These are phyloP conservation scores for Agonopterix arenella DNA, from an alignment of 2,888 invertebrate species.

Conservation along the genomic window DNA sequence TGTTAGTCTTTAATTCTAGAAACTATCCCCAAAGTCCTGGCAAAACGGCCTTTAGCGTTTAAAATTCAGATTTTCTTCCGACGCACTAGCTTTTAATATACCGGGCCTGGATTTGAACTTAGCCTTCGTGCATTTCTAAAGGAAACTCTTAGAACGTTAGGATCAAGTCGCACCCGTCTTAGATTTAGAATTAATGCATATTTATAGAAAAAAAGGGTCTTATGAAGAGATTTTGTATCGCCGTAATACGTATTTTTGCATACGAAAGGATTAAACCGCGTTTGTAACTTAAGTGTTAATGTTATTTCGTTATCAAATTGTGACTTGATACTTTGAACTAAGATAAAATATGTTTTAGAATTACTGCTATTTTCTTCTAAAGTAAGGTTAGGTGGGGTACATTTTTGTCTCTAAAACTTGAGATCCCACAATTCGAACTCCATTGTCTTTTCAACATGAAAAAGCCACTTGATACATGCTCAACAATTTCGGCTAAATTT, in stretches of 20 bases:
- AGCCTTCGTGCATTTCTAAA: conserved; percentile 8
- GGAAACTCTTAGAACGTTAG: conserved; percentile 9
- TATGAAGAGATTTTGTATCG: conserved; percentile 60
- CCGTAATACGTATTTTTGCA: conserved; percentile 54
- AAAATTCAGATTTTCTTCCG: conserved; percentile 25
- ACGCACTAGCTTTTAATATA: conserved; percentile 41
- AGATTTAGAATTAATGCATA: conserved; percentile 39
- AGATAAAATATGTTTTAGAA: too few species aligned
- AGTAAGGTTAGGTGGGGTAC: too few species aligned
- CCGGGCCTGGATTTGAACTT: conserved; percentile 22
- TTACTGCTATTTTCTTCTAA: too few species aligned
- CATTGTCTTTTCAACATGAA: too few species aligned
- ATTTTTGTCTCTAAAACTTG: too few species aligned
- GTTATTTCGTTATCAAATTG: conserved; percentile 4
- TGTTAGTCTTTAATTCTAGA: not conserved
- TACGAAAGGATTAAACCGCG: conserved; percentile 27
- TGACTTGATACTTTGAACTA: not conserved
- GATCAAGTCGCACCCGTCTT: conserved; percentile 26
- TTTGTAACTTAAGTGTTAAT: conserved; percentile 4
- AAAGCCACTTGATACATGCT: too few species aligned
- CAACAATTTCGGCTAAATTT: too few species aligned
- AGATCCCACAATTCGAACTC: too few species aligned
- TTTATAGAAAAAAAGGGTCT: conserved; percentile 38
- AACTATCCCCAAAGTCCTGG: not conserved
- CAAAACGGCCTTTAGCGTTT: conserved; percentile 2